A percentile compares a stretch with the other conserved stretches of the same genome.
Evolutionary conservation across 2,888 invertebrate species (phyloP).

Genomic region (Euzophera pinguis): DNA sequence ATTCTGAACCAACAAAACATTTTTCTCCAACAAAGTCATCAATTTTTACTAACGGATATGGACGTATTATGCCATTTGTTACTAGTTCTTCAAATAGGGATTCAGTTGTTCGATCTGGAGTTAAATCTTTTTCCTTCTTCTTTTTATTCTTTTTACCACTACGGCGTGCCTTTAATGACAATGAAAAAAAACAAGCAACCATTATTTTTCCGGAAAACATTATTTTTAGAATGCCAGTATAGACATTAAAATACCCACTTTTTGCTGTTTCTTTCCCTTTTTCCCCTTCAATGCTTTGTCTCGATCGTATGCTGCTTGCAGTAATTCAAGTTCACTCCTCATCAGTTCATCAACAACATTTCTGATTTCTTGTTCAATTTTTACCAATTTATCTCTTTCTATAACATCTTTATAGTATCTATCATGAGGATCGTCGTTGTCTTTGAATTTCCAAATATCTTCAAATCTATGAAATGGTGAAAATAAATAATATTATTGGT

Average conservation of each 20-base stretch:
- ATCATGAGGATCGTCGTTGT: conserved; percentile 88
- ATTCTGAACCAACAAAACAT: conserved; percentile 81
- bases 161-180: conserved; percentile 78
- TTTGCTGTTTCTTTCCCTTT: conserved; percentile 86
- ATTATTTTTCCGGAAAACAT: background rate
- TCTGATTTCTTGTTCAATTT: conserved; percentile 91
- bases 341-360: conserved; percentile 89
- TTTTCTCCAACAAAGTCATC: conserved; percentile 90
- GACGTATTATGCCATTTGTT: conserved; percentile 92
- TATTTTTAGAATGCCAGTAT: background rate
- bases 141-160: conserved; percentile 94
- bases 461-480: conserved; percentile 74
- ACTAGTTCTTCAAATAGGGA: conserved; percentile 96
- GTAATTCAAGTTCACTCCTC: conserved; percentile 83
- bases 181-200: background rate
- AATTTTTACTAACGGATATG: conserved; percentile 84
- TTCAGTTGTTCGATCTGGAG: conserved; percentile 93
- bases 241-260: conserved; percentile 39
- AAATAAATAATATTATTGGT: background rate
- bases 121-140: conserved; percentile 96
- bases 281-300: conserved; percentile 87
- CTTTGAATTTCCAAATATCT: conserved; percentile 90
- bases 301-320: conserved; percentile 86
- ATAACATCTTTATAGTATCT: conserved; percentile 90
- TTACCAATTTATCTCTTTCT: conserved; percentile 88